These are phyloP conservation scores for Acanthis flammea DNA, from an alignment of 2,797 vertebrate genomes.

Conservation along the genomic window DNA sequence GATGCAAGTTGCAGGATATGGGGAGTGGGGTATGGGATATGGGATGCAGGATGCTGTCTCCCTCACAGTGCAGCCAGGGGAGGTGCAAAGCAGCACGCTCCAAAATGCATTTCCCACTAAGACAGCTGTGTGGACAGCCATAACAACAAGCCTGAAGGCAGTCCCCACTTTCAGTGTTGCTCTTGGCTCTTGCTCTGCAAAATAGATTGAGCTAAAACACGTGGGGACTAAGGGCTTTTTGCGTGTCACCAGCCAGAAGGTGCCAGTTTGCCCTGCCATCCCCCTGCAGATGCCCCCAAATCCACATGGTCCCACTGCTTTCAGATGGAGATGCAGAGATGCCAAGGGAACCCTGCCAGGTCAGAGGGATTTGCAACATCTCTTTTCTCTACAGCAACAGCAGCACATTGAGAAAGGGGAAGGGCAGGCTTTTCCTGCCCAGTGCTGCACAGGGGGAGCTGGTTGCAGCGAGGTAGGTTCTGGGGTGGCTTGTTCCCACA, in stretches of 20 bases:
- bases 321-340: neutral
- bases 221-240: neutral
- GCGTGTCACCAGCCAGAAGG: neutral
- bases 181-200: neutral
- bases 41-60: neutral
- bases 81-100: neutral
- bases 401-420: neutral
- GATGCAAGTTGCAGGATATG: fast-evolving
- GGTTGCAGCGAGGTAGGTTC: fast-evolving
- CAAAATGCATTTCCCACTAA: neutral
- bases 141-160: neutral
- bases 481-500: fast-evolving
- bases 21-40: fast-evolving
- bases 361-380: neutral
- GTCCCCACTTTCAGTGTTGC: neutral
- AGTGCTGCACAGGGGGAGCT: fast-evolving
- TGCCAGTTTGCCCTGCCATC: fast-evolving
- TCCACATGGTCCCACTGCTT: neutral
- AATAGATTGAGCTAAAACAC: neutral
- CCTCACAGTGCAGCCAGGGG: fast-evolving
- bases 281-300: neutral
- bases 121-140: neutral
- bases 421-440: neutral
- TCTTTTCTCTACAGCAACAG: neutral
- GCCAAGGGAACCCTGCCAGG: neutral